Conservation (phyloP, 1,140 invertebrate genomes). For the Drosophila nigrodunni region DNA sequence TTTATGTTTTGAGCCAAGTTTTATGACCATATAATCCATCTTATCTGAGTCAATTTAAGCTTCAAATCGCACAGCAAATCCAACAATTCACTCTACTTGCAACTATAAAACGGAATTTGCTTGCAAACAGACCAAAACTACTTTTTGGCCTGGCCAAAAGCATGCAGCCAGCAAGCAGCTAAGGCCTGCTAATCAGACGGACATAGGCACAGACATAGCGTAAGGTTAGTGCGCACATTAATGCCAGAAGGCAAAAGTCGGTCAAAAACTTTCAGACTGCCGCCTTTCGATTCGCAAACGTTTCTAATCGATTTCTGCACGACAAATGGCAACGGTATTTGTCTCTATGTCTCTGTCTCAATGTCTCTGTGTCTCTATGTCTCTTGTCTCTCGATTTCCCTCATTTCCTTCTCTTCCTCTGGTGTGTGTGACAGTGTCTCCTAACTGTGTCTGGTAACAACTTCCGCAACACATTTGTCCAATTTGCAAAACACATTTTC, state of each 20-base stretch:
- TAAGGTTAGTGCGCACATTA: constrained; percentile 34
- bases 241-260: constrained; percentile 46
- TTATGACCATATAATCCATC: no score
- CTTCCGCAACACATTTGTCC: constrained; percentile 79
- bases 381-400: constrained; percentile 13
- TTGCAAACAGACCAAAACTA: constrained; percentile 7
- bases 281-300: constrained; percentile 31
- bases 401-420: not conserved
- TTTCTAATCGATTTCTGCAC: constrained; percentile 47
- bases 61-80: not conserved
- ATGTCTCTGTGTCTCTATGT: constrained; percentile 25
- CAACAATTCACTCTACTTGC: not conserved
- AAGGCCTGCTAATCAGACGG: constrained; percentile 26
- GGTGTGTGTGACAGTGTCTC: constrained; percentile 5
- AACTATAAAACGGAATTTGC: not conserved
- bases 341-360: constrained; percentile 16
- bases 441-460: constrained; percentile 55
- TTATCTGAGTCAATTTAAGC: not conserved
- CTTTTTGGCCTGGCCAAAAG: not conserved
- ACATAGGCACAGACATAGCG: constrained; percentile 10
- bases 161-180: constrained; percentile 1
- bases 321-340: constrained; percentile 56
- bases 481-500: constrained; percentile 69
- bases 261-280: constrained; percentile 38
- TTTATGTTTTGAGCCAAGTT: no score